Evolutionary conservation across 2,797 vertebrate genomes (phyloP).

Genomic region (Chanos chanos): DNA sequence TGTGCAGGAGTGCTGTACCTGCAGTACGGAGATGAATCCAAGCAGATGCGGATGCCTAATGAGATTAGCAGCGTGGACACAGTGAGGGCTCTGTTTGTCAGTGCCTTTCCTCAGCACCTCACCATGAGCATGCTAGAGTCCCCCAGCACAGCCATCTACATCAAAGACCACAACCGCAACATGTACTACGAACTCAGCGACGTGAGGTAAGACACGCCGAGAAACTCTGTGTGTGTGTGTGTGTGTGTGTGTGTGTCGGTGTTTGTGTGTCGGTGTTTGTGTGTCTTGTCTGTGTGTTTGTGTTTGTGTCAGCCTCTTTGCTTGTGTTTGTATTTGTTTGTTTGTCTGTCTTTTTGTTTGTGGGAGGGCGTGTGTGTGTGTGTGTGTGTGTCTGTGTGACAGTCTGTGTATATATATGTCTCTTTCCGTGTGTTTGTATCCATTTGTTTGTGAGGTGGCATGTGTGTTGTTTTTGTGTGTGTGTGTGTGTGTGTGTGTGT

Average conservation of each 20-base stretch:
- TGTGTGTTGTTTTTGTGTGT: not conserved
- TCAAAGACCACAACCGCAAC: conserved; percentile 96
- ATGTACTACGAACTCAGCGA: conserved; percentile 93
- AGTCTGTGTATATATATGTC: not conserved
- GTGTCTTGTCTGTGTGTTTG: no score
- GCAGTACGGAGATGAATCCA: conserved; percentile 67
- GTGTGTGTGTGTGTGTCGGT: not conserved
- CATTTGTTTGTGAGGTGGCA: conserved; percentile 92
- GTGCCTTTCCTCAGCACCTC: conserved; percentile 96
- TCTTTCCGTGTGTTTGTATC: not conserved
- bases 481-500: not conserved
- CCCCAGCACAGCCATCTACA: conserved; percentile 90
- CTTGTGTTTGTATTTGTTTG: no score
- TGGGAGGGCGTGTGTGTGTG: conserved; percentile 7
- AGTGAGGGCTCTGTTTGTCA: conserved; percentile 94
- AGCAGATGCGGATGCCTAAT: conserved; percentile 96
- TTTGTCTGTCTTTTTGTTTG: no score
- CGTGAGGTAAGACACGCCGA: conserved; percentile 81
- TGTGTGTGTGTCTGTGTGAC: not conserved
- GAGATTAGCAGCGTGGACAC: conserved; percentile 96
- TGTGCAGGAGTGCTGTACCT: conserved; percentile 41
- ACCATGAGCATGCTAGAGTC: conserved; percentile 98
- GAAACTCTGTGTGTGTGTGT: conserved; percentile 1
- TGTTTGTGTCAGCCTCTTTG: conserved; percentile 27
- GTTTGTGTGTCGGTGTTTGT: conserved; percentile 32